Conservation (phyloP, 2,797 vertebrate species). For the Pristis pectinata region DNA sequence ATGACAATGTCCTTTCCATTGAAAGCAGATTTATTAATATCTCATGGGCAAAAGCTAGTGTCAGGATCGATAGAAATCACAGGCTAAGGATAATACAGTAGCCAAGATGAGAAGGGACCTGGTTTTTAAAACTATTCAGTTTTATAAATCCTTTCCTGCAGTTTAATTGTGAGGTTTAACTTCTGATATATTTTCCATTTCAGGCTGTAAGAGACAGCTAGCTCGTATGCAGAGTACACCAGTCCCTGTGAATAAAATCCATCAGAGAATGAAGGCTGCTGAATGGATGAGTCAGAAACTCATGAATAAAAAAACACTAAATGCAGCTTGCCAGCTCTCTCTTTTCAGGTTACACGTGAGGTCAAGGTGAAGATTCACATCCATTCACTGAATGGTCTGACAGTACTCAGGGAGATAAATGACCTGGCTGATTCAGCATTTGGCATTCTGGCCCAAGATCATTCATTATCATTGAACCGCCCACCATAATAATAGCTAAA, state of each 20-base stretch:
- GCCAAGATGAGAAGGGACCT: neutral
- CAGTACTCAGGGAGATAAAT: neutral
- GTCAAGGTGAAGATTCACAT: slow-evolving; percentile 17
- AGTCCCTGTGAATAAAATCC: neutral
- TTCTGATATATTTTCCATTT: slow-evolving; percentile 5
- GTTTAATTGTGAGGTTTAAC: neutral
- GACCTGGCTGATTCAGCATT: neutral
- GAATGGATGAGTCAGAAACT: neutral
- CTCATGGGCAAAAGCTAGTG: neutral
- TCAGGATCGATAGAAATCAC: neutral
- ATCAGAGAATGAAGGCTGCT: neutral
- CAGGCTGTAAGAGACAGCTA: neutral
- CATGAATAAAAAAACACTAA: slow-evolving; percentile 12
- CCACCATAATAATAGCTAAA: neutral
- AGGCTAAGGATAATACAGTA: neutral
- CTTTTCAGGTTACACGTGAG: neutral
- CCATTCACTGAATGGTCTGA: slow-evolving; percentile 22
- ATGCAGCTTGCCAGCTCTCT: neutral
- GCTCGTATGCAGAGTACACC: neutral
- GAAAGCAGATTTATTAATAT: neutral
- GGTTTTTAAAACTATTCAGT: neutral
- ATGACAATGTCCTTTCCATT: neutral
- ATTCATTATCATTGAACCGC: neutral
- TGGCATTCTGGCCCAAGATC: neutral
- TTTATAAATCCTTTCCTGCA: neutral